Evolutionary conservation across 2,113 vertebrate species (phyloP).

Genomic region (Nematolebias whitei): DNA sequence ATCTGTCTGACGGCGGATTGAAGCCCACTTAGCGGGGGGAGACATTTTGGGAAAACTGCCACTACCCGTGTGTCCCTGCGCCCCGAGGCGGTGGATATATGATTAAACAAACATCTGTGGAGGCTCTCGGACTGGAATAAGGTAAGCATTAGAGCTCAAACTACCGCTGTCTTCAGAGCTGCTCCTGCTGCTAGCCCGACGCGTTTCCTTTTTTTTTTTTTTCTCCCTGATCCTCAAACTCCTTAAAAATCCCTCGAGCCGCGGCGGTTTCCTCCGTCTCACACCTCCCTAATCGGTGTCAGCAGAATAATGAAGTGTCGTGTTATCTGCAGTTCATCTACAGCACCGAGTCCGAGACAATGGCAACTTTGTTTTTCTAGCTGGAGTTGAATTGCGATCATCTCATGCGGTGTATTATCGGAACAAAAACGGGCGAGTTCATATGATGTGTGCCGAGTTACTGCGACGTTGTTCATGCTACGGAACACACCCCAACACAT

Average conservation of each 20-base stretch:
- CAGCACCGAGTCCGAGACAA: conserved; percentile 27
- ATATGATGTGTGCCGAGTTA: conserved; percentile 4
- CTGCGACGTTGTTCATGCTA: not conserved
- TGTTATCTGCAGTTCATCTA: not conserved
- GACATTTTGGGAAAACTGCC: conserved; percentile 71
- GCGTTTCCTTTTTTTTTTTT: conserved; percentile 34
- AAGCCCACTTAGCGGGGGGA: conserved; percentile 72
- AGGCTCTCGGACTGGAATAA: conserved; percentile 75
- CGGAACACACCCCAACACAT: not conserved
- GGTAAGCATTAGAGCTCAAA: conserved; percentile 50
- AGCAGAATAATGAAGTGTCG: not conserved
- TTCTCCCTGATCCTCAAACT: conserved; percentile 37
- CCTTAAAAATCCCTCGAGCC: conserved; percentile 36
- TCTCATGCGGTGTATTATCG: not conserved
- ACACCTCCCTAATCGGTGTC: not conserved
- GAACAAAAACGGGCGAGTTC: not conserved
- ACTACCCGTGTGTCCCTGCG: conserved; percentile 57
- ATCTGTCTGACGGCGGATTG: conserved; percentile 78
- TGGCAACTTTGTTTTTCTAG: conserved; percentile 54
- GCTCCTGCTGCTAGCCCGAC: conserved; percentile 33
- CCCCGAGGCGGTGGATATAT: conserved; percentile 52
- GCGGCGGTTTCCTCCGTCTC: conserved; percentile 12
- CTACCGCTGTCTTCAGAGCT: conserved; percentile 33
- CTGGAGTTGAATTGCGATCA: not conserved
- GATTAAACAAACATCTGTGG: conserved; percentile 64